These are phyloP conservation scores for Prochilodus magdalenae DNA, from an alignment of 2,113 vertebrate species.

Conservation along the genomic window DNA sequence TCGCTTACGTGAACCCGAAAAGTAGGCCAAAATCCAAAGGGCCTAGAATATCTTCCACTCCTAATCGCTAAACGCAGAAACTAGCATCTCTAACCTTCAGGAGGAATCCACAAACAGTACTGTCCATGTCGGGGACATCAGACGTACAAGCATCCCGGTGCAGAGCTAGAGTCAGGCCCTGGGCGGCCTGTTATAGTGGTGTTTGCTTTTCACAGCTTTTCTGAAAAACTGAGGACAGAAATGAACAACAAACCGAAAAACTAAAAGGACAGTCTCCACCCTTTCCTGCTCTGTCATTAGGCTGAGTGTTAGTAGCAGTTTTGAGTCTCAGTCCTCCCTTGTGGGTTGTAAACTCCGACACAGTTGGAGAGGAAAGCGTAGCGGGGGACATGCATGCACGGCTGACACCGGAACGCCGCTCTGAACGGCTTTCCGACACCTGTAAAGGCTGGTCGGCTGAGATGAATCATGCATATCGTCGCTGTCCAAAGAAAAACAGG, in stretches of 20 bases:
- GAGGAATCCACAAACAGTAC: not conserved
- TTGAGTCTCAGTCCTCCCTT: slow-evolving; percentile 55
- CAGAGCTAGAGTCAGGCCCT: not conserved
- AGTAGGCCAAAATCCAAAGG: not conserved
- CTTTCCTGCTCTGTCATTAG: slow-evolving; percentile 76
- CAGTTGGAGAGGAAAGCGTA: slow-evolving; percentile 62
- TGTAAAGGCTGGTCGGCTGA: slow-evolving; percentile 7
- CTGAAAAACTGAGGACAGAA: slow-evolving; percentile 57
- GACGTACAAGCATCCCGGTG: not conserved
- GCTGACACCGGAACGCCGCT: slow-evolving; percentile 26
- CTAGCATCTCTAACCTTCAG: not conserved
- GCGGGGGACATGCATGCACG: slow-evolving; percentile 55
- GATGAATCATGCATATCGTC: not conserved
- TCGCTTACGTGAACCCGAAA: not conserved
- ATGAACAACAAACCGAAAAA: slow-evolving; percentile 70
- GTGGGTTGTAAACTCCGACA: slow-evolving; percentile 64
- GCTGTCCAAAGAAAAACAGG: no score
- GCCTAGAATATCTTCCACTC: not conserved
- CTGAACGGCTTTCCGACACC: not conserved
- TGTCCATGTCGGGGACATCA: not conserved
- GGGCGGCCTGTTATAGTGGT: slow-evolving; percentile 44
- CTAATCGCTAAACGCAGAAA: not conserved
- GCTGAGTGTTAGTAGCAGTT: slow-evolving; percentile 66
- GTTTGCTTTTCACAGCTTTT: slow-evolving; percentile 62
- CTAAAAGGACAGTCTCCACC: slow-evolving; percentile 72